Conservation (phyloP, 2,797 vertebrate species). For the Gallinago nigripennis region DNA sequence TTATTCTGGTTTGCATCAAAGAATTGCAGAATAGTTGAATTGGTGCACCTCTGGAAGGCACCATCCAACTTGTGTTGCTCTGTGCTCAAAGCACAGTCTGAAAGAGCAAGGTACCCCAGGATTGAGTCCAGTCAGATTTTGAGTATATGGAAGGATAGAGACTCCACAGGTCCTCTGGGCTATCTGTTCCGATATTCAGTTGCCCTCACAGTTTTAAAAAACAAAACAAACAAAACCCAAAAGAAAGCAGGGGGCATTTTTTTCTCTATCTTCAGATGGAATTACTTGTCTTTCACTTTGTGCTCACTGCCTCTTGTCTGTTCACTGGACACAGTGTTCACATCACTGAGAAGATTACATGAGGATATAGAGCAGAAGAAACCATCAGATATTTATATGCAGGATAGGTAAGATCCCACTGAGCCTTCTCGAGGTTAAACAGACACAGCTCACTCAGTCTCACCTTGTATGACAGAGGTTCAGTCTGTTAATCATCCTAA, state of each 20-base stretch:
- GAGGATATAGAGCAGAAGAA: neutral
- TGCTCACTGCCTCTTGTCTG: neutral
- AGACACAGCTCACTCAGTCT: neutral
- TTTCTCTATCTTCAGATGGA: neutral
- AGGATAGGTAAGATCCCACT: neutral
- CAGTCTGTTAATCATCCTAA: neutral
- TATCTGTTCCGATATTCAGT: neutral
- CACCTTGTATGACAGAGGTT: neutral
- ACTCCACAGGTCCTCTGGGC: neutral
- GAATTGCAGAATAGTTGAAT: neutral
- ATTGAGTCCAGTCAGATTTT: neutral
- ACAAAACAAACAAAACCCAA: too few relatives aligned
- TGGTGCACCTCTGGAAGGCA: neutral
- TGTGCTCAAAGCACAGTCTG: neutral
- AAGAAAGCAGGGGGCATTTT: neutral
- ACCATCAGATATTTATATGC: neutral
- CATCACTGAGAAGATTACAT: neutral
- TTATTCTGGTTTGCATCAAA: neutral
- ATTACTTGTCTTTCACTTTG: neutral
- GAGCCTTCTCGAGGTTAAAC: neutral
- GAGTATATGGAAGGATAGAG: neutral
- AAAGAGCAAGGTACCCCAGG: neutral
- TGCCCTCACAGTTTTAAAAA: neutral
- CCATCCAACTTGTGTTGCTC: neutral
- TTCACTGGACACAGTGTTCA: neutral